Evolutionary conservation across 2,113 vertebrate genomes (phyloP).

Genomic region (Thamnophis sirtalis): DNA sequence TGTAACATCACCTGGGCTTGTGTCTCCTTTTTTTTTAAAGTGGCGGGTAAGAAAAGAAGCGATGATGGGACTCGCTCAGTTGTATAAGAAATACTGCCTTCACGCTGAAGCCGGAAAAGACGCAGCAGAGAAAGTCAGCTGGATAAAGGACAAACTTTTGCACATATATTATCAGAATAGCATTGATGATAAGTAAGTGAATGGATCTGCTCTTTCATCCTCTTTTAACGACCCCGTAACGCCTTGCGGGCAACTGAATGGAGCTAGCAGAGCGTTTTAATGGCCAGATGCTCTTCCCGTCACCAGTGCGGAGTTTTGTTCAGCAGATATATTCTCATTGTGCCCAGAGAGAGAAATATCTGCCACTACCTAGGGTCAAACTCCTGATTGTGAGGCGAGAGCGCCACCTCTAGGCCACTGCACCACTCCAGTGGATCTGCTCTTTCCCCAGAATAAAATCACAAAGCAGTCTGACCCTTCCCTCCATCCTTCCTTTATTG

Average conservation of each 20-base stretch:
- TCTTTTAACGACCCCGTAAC: too few species aligned
- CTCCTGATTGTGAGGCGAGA: too few species aligned
- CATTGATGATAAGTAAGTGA: slow-evolving; percentile 97
- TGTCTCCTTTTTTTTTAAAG: slow-evolving; percentile 61
- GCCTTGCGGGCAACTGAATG: too few species aligned
- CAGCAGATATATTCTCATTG: not conserved
- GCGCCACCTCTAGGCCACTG: too few species aligned
- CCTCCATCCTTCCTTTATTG: not conserved
- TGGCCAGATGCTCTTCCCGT: too few species aligned
- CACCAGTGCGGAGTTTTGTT: too few species aligned
- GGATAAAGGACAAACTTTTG: slow-evolving; percentile 99
- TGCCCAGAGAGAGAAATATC: too few species aligned
- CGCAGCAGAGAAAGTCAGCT: slow-evolving; percentile 93
- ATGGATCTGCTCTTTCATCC: not conserved
- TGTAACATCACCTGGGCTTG: not conserved
- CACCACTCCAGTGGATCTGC: not conserved
- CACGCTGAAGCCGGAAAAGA: slow-evolving; percentile 98
- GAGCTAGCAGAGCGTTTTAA: too few species aligned
- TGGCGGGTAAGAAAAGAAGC: slow-evolving; percentile 98
- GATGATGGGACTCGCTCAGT: slow-evolving; percentile 97
- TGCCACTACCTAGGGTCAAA: too few species aligned
- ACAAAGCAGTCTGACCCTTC: not conserved
- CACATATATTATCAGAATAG: slow-evolving; percentile 99
- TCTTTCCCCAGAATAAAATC: slow-evolving; percentile 35
- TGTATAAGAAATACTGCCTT: slow-evolving; percentile 97